phyloP scores from a whole-genome alignment of 2,888 invertebrate species.

The Incurvaria masculella region DNA sequence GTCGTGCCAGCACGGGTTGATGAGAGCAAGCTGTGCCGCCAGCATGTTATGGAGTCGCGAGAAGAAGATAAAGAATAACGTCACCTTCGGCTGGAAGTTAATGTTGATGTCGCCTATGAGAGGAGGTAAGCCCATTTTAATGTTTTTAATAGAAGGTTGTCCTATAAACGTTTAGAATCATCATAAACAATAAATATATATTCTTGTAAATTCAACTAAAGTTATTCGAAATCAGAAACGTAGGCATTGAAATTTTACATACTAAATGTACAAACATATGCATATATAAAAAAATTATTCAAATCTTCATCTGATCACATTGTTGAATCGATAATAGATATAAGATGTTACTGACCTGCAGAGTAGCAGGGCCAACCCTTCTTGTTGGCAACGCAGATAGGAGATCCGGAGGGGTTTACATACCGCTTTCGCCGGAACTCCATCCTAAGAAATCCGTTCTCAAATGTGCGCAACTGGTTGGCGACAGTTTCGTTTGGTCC shows the following conservation, averaged over 20 bases:
- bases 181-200: background rate
- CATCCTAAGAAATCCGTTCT: conserved; percentile 5
- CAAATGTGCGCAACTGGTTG: conserved; percentile 5
- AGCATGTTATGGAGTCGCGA: conserved; percentile 1
- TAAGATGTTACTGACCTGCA: background rate
- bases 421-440: conserved; percentile 4
- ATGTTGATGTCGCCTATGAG: conserved; percentile 1
- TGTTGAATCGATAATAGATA: background rate
- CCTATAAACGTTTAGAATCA: background rate
- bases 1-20: conserved; percentile 5
- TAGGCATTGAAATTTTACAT: background rate
- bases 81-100: conserved; percentile 4
- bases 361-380: conserved; percentile 1
- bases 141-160: background rate
- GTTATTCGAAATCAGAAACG: background rate
- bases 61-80: background rate
- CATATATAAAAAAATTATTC: background rate
- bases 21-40: conserved; percentile 2
- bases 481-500: conserved; percentile 1
- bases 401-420: background rate
- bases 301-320: background rate
- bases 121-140: background rate
- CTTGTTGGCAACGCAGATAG: background rate
- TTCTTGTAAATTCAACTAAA: too few relatives aligned
- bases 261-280: background rate